A percentile compares a stretch with the other conserved stretches of the same genome.
These are phyloP conservation scores for Crotophaga sulcirostris DNA, from an alignment of 2,113 vertebrate species.

Conservation along the genomic window DNA sequence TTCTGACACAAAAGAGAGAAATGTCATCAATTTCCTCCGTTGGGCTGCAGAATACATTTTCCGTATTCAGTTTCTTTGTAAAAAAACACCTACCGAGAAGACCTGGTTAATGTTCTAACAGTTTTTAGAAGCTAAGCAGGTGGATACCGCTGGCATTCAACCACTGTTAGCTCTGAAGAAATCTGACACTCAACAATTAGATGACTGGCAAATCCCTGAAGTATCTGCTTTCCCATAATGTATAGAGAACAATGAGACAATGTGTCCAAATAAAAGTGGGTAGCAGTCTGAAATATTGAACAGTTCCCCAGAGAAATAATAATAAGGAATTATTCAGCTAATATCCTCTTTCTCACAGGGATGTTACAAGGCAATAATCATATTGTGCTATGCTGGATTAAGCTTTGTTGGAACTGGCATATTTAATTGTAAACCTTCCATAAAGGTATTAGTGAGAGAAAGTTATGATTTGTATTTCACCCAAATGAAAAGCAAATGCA, in stretches of 20 bases:
- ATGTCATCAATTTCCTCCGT: not conserved
- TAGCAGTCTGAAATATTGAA: constrained; percentile 22
- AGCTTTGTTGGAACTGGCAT: not conserved
- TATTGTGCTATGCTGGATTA: not conserved
- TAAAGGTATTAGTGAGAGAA: not conserved
- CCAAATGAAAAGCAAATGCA: not conserved
- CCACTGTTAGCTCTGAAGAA: not conserved
- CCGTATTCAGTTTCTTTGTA: not conserved
- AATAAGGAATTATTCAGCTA: not conserved
- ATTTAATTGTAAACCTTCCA: not conserved
- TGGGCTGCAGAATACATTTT: not conserved
- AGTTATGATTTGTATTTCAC: not conserved
- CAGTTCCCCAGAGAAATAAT: not conserved
- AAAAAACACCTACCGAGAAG: not conserved
- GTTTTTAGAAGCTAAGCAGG: not conserved
- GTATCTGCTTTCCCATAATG: constrained; percentile 8
- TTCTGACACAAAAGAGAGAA: not conserved
- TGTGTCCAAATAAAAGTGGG: not conserved
- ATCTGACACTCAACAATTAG: not conserved
- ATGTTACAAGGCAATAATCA: not conserved
- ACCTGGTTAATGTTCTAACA: not conserved
- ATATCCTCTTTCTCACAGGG: not conserved
- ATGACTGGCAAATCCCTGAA: not conserved
- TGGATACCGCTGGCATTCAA: not conserved
- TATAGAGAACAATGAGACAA: not conserved